phyloP scores from a whole-genome alignment of 2,113 vertebrate species.

The Silurus meridionalis region DNA sequence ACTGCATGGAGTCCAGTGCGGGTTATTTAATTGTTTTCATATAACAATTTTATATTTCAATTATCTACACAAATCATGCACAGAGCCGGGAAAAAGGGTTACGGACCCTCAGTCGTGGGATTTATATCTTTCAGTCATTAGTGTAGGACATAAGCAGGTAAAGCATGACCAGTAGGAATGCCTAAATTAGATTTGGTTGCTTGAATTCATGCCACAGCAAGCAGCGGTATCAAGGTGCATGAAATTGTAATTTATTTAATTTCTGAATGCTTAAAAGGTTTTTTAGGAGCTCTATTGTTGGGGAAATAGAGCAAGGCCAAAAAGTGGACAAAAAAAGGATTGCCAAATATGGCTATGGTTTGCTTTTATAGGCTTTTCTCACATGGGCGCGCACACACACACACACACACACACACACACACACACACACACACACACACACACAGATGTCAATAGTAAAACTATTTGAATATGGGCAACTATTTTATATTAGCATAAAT shows the following conservation, averaged over 20 bases:
- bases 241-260: not conserved
- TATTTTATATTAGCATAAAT: not conserved
- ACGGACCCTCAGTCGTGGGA: not conserved
- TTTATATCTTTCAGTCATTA: not conserved
- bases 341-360: not conserved
- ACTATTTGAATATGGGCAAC: too few species aligned
- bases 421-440: too few species aligned
- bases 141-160: not conserved
- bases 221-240: not conserved
- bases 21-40: too few species aligned
- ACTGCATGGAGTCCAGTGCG: too few species aligned
- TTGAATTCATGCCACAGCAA: not conserved
- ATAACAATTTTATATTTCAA: not conserved
- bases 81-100: not conserved
- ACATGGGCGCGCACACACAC: not conserved
- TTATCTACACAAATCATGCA: not conserved
- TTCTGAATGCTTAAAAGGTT: not conserved
- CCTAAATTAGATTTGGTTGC: not conserved
- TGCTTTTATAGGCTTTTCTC: not conserved
- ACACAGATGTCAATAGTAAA: not conserved
- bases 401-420: not conserved
- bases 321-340: not conserved
- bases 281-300: not conserved
- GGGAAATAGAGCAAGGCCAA: not conserved
- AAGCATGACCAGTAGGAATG: not conserved